A percentile compares a stretch with the other conserved stretches of the same genome.
phyloP scores from a whole-genome alignment of 1,140 invertebrate genomes.

The Saccostrea echinata region DNA sequence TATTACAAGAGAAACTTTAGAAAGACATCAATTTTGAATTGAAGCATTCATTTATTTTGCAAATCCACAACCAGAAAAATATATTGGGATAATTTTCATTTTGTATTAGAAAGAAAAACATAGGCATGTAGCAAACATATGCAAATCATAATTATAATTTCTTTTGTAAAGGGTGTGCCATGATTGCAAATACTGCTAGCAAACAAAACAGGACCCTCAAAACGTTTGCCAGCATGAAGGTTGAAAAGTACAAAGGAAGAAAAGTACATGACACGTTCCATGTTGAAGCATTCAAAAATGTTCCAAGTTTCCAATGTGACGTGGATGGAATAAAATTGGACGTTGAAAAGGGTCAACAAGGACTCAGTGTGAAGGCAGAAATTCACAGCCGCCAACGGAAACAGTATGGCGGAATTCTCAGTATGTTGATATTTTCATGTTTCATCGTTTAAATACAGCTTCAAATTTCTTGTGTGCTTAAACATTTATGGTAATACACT shows the following conservation, averaged over 20 bases:
- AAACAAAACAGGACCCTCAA: neutral
- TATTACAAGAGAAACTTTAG: too few relatives aligned
- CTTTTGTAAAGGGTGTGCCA: neutral
- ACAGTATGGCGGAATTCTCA: neutral
- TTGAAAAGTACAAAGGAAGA: neutral
- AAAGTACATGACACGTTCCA: neutral
- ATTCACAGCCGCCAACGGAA: neutral
- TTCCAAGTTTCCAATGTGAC: neutral
- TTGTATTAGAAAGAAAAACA: too few relatives aligned
- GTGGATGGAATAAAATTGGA: neutral
- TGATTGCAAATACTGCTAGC: neutral
- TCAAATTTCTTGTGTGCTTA: too few relatives aligned
- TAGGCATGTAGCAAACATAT: too few relatives aligned
- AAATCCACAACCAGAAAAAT: too few relatives aligned
- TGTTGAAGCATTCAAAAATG: neutral
- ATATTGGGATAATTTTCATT: too few relatives aligned
- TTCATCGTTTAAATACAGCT: neutral
- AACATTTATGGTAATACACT: too few relatives aligned
- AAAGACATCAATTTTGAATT: too few relatives aligned
- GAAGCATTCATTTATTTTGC: too few relatives aligned
- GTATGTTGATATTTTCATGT: neutral
- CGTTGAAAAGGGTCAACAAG: neutral
- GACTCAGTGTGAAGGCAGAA: neutral
- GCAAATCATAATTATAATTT: too few relatives aligned
- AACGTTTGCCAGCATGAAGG: neutral